Evolutionary conservation across 2,888 invertebrate genomes (phyloP).

Genomic region (Pseudolycoriella hygida): DNA sequence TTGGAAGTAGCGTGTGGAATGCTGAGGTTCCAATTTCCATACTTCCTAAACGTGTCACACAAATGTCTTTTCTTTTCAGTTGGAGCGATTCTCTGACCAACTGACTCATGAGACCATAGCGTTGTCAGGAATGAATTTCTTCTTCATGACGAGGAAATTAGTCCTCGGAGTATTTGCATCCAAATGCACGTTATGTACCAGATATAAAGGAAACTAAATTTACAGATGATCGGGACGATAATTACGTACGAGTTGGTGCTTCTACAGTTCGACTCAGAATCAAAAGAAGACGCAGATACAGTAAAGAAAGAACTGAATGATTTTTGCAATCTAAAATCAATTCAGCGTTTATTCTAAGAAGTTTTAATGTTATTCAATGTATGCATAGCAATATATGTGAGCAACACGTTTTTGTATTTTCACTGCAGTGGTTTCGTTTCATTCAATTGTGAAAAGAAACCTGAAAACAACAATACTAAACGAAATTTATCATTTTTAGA

Average conservation of each 20-base stretch:
- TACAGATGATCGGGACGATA: constrained; percentile 7
- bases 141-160: constrained; percentile 34
- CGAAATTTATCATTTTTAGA: too few species aligned
- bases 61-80: constrained; percentile 23
- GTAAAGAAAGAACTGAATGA: constrained; percentile 11
- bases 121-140: constrained; percentile 40
- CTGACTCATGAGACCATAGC: constrained; percentile 33
- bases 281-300: too few species aligned
- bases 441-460: too few species aligned
- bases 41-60: too few species aligned
- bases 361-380: too few species aligned
- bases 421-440: too few species aligned
- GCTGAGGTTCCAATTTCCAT: constrained; percentile 16
- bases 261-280: constrained; percentile 2
- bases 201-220: constrained; percentile 21
- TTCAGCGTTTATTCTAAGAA: too few species aligned
- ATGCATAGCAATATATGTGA: too few species aligned
- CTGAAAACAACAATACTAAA: too few species aligned
- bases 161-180: too few species aligned
- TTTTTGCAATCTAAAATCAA: constrained; percentile 4
- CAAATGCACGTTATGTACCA: too few species aligned
- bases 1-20: constrained; percentile 22
- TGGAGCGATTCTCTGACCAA: constrained; percentile 39
- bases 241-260: constrained; percentile 7
- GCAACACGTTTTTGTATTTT: too few species aligned